Evolutionary conservation across 1,140 invertebrate genomes (phyloP), one percentile per base, ranked within the genome.

Genomic region (Varroa destructor): DNA sequence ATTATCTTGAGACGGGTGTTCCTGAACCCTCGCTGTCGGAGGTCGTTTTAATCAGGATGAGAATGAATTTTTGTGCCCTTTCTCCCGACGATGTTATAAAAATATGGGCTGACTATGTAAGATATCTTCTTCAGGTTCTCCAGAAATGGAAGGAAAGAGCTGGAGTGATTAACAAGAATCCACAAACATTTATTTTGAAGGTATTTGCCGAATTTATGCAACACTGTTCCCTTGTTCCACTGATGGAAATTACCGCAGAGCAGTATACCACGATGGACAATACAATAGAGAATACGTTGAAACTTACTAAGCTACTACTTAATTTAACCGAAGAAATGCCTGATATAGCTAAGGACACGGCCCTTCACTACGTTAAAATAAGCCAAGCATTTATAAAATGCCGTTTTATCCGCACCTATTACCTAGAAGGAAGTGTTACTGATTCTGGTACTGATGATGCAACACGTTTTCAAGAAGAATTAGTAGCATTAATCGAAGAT

Each of bases 171-270:
- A 36, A 46, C 61, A 46, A 14, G 40, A 67, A 14, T 12, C 61
- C 61, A 12, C 61, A 67, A 12, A 12, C 46, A 14, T 67, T 67
- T 46, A 67, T 46, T 12, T 40, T 67, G 61, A 67, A 8, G 36
- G 40, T 67, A 25, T 67, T 67, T 46, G 14, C 61, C 40, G 61
- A 67, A 37, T 67, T 67, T 40, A 67, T 67, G 12, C 61, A 67
- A 37, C 61, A 67, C 40, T 67, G 61, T 40, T 37, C 61, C 12
- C 61, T 67, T 2, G 37, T 67, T 1, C 61, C 61, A 12, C 40
- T 67, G 14, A 46, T 40, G 14, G 40, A 67, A 40, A 40, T 67
- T 3, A 67, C 12, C n/a, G 14, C 40, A 8, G 61, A 12, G 12
- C 61, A 67, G 37, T 8, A 67, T 46, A 37, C 40, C 10, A 37